Base-by-base conservation (phyloP, 2,797 vertebrate genomes). In the Otolemur crassicaudatus region DNA sequence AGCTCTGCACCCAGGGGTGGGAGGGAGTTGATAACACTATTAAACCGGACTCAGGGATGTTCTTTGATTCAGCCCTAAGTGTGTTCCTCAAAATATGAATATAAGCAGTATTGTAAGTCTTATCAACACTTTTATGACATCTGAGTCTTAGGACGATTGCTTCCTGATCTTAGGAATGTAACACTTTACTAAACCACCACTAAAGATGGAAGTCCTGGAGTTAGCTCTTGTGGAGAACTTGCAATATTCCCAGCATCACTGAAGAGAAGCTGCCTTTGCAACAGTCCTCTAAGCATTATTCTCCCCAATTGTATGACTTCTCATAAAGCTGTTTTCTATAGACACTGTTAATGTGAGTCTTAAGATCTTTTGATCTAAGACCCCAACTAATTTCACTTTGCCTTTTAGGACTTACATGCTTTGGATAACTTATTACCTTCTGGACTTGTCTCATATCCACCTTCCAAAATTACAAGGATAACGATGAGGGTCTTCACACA, bases 241-340 rank as follows among this genome's bases (percentile, higher is more conserved):
- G 14, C 1, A 49, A 20, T 14, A 17, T 65, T 37, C 4, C 34
- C 23, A 5, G 31, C 2, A 1, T 19, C 31, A 3, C 0, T 0
- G 17, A 27, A 29, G 17, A 20, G 4, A 65, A 20, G 12, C 5
- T 29, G 2, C 11, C 73, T 53, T 63, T 63, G 25, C 25, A 17
- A 72, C 25, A 8, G 4, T 27, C 27, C 19, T 37, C 25, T 7
- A 2, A n/a, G 22, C 29, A 1, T 46, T 22, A 27, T 43, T 31
- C 27, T 43, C 49, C 4, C 9, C 70, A 8, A 9, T 14, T 17
- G 1, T 9, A 0, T n/a, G 11, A 7, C 22, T 88, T 29, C 69
- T 13, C 16, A 46, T 5, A 20, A 63, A 22, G 2, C 34, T 27
- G 46, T 20, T 53, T 10, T 61, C 49, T 49, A 16, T 63, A 23